Conservation (phyloP, 2,113 vertebrate genomes). For the Empidonax traillii region DNA sequence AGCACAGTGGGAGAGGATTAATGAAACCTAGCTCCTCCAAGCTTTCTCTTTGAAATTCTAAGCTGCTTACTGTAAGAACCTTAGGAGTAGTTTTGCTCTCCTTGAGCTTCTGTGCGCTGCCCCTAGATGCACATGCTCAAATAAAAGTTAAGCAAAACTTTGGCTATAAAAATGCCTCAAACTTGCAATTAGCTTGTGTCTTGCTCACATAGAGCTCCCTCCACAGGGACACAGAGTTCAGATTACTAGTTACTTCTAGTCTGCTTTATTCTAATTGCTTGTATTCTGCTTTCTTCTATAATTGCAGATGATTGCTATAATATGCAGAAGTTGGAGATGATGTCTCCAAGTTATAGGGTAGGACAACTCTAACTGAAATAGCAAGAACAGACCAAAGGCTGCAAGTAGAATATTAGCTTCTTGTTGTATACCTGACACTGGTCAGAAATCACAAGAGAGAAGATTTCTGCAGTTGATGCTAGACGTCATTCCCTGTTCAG, state of each 20-base stretch:
- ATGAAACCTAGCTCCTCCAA: not conserved
- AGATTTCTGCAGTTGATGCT: not conserved
- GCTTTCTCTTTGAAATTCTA: slow-evolving; percentile 50
- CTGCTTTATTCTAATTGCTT: not conserved
- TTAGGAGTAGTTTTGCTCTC: not conserved
- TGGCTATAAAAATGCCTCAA: not conserved
- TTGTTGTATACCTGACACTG: not conserved
- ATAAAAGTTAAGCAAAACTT: not conserved
- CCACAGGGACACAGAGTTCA: not conserved
- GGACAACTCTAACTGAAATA: not conserved
- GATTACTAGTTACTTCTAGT: not conserved
- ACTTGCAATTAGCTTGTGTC: not conserved
- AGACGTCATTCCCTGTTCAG: not conserved
- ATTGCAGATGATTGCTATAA: not conserved
- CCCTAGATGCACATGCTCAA: not conserved
- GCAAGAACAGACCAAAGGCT: not conserved
- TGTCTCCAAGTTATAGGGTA: not conserved
- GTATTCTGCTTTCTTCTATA: not conserved
- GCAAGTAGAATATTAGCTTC: not conserved
- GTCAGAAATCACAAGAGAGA: not conserved
- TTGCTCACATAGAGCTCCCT: not conserved
- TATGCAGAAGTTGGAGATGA: not conserved
- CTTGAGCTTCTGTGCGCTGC: slow-evolving; percentile 4
- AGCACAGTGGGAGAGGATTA: slow-evolving; percentile 12
- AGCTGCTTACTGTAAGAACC: slow-evolving; percentile 54